These are phyloP conservation scores for Pseudopipra pipra DNA, from an alignment of 2,113 vertebrate species.

Conservation along the genomic window DNA sequence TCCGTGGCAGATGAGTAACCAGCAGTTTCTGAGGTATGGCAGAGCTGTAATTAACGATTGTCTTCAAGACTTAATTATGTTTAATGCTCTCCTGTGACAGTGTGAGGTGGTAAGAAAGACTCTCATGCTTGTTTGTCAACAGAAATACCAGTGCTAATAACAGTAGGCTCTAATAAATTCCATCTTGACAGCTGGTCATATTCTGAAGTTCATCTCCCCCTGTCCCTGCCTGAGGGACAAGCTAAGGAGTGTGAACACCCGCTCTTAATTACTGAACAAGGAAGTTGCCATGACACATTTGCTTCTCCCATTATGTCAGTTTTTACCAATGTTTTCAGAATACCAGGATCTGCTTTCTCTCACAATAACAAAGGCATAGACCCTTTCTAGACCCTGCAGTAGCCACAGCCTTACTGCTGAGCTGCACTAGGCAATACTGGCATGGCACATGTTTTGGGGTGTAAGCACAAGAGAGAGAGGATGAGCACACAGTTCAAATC, in stretches of 20 bases:
- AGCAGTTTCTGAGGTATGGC: neutral
- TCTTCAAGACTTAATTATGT: slow-evolving; percentile 34
- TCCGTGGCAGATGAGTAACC: neutral
- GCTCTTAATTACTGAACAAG: neutral
- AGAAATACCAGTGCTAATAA: slow-evolving; percentile 21
- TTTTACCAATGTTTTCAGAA: neutral
- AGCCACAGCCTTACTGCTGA: neutral
- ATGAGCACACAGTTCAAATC: neutral
- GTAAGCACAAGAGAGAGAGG: accelerated
- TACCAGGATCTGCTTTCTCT: neutral
- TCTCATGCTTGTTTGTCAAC: neutral
- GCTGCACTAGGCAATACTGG: neutral
- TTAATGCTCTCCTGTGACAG: neutral
- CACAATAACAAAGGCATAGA: neutral
- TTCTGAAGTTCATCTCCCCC: neutral
- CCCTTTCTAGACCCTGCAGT: neutral
- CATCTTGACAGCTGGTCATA: neutral
- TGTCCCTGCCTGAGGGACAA: neutral
- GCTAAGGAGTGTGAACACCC: neutral
- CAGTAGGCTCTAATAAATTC: slow-evolving; percentile 9
- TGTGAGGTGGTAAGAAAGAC: neutral
- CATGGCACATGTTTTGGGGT: neutral
- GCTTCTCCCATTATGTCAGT: neutral
- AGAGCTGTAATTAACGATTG: neutral
- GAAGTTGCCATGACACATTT: neutral